phyloP scores from a whole-genome alignment of 2,113 vertebrate species.

The Eidolon helvum region DNA sequence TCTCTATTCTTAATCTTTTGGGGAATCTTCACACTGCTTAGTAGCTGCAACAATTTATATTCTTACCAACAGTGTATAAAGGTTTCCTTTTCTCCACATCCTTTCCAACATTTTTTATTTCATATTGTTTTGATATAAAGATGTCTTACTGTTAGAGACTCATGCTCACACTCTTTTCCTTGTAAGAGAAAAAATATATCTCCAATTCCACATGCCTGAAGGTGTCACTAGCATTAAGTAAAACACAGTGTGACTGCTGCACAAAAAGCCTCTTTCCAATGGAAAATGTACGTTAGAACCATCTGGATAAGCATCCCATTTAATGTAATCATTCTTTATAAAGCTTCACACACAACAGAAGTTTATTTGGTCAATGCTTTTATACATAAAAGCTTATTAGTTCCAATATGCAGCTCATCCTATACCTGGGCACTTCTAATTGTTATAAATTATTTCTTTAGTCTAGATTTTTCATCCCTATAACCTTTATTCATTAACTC shows the following conservation, averaged over 20 bases:
- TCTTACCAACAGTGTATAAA: not conserved
- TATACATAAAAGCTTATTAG: not conserved
- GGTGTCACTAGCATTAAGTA: not conserved
- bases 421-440: not conserved
- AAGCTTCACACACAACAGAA: not conserved
- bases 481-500: not conserved
- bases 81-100: not conserved
- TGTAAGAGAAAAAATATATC: not conserved
- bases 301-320: not conserved
- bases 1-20: not conserved
- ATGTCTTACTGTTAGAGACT: not conserved
- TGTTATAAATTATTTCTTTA: not conserved
- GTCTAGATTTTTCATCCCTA: not conserved
- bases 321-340: not conserved
- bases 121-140: not conserved
- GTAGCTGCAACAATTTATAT: not conserved
- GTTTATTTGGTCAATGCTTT: not conserved
- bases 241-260: not conserved
- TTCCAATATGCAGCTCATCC: not conserved
- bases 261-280: not conserved
- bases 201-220: not conserved
- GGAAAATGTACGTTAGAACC: not conserved
- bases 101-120: not conserved
- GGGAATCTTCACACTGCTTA: not conserved
- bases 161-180: not conserved